Base-by-base conservation (phyloP, 2,888 invertebrate species). In the Phanerotoma sp. region DNA sequence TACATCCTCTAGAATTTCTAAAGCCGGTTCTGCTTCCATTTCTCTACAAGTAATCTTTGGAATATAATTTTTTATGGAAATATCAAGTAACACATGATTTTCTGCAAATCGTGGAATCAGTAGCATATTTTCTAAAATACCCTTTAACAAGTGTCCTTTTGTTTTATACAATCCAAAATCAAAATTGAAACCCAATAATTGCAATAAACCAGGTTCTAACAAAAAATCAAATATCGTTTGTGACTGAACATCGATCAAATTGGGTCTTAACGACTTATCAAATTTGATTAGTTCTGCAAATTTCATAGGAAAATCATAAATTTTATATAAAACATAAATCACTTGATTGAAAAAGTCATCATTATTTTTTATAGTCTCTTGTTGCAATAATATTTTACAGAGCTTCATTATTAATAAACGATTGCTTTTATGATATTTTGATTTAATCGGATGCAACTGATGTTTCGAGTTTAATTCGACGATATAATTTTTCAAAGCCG, bases 81-180 rank as follows among this genome's bases (percentile, higher is more conserved):
- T 28, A 10, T 16, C 13, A 16, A 60, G 18, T 13, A 18, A 9
- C 6, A 28, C 15, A 20, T 51, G 25, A 5, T 9, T 16, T n/a
- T 32, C 25, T 7, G 54, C 42, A 10, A n/a, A n/a, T n/a, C n/a
- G n/a, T n/a, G n/a, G n/a, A n/a, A n/a, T 22, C 15, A 7, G 28
- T n/a, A 9, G 18, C 21, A 46, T 25, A 22, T 37, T 54, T 13
- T 54, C 42, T 7, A 58, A 21, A n/a, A 61, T 49, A 28, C 35
- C 56, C n/a, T 22, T 56, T 2, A 58, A 16, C 21, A 58, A 22
- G 11, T 22, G 35, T 15, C 49, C 61, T 32, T 48, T 54, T 21
- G 44, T 46, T 5, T 45, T 42, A 44, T 56, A 54, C 7, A 51
- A 30, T 16, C 56, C 52, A n/a, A 58, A 22, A 35, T 61, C 50